These are phyloP conservation scores for Lophius piscatorius DNA, from an alignment of 2,113 vertebrate genomes.

Conservation along the genomic window DNA sequence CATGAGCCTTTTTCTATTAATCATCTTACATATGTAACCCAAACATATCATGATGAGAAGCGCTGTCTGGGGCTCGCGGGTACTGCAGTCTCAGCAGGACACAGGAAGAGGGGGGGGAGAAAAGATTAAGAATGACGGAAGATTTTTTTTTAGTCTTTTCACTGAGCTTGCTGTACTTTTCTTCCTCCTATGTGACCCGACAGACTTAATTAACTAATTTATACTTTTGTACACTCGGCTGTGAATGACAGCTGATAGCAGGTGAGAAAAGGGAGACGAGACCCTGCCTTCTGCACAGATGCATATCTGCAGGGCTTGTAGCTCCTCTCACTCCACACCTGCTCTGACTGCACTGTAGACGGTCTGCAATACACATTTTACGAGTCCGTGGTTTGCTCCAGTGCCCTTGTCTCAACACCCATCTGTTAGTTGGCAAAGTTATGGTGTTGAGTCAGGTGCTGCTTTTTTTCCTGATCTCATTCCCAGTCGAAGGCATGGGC, in stretches of 20 bases:
- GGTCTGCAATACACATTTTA: slow-evolving; percentile 80
- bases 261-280: slow-evolving; percentile 70
- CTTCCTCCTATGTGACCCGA: slow-evolving; percentile 50
- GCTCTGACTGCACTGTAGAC: slow-evolving; percentile 77
- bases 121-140: slow-evolving; percentile 34
- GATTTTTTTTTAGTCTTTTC: slow-evolving; percentile 47
- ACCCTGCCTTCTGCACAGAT: slow-evolving; percentile 79
- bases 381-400: slow-evolving; percentile 67
- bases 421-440: slow-evolving; percentile 57
- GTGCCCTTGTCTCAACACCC: slow-evolving; percentile 70
- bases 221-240: slow-evolving; percentile 68
- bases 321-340: slow-evolving; percentile 71
- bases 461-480: slow-evolving; percentile 39
- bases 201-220: slow-evolving; percentile 86
- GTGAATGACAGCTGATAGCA: slow-evolving; percentile 60
- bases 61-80: slow-evolving; percentile 56
- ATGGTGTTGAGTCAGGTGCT: slow-evolving; percentile 57
- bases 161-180: slow-evolving; percentile 44
- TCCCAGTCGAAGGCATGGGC: slow-evolving; percentile 13
- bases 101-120: slow-evolving; percentile 43
- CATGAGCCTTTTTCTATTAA: slow-evolving; percentile 73
- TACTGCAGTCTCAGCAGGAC: slow-evolving; percentile 60
- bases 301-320: slow-evolving; percentile 68
- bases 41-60: slow-evolving; percentile 59
- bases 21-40: slow-evolving; percentile 64